A percentile compares a stretch with the other conserved stretches of the same genome.
phyloP scores from a whole-genome alignment of 2,797 vertebrate species.

The Pseudochromis fuscus region DNA sequence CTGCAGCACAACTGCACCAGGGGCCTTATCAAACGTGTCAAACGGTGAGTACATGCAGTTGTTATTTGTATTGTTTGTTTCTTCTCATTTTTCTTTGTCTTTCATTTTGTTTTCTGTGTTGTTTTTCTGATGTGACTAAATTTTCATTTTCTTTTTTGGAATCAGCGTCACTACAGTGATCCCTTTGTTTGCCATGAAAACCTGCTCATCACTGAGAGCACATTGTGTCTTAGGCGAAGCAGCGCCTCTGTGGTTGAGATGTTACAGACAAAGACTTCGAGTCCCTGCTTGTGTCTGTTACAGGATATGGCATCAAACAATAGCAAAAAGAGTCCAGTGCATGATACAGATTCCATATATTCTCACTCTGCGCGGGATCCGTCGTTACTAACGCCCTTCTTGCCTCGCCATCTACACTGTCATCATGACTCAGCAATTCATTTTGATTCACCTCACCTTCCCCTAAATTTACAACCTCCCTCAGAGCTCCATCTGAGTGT shows the following conservation, averaged over 20 bases:
- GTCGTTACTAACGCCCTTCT: slow-evolving; percentile 46
- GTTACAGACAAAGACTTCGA: slow-evolving; percentile 39
- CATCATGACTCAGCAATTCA: slow-evolving; percentile 69
- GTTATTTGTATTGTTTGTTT: background rate
- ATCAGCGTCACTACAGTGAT: slow-evolving; percentile 76
- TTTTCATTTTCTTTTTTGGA: slow-evolving; percentile 54
- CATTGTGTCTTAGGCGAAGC: slow-evolving; percentile 63
- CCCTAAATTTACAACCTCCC: slow-evolving; percentile 48
- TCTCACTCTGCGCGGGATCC: slow-evolving; percentile 36
- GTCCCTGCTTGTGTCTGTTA: slow-evolving; percentile 42
- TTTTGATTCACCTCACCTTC: slow-evolving; percentile 56
- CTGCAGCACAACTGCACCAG: slow-evolving; percentile 72
- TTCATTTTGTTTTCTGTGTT: slow-evolving; percentile 23
- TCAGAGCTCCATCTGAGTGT: slow-evolving; percentile 43
- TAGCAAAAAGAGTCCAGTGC: slow-evolving; percentile 30
- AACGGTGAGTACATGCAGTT: slow-evolving; percentile 77
- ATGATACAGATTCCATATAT: slow-evolving; percentile 22
- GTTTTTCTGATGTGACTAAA: slow-evolving; percentile 46
- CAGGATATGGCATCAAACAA: slow-evolving; percentile 35
- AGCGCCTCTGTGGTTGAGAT: slow-evolving; percentile 74
- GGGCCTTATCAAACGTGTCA: slow-evolving; percentile 76
- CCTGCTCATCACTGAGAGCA: slow-evolving; percentile 47
- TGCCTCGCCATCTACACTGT: slow-evolving; percentile 34
- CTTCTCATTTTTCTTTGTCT: slow-evolving; percentile 8
- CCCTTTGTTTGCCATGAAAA: slow-evolving; percentile 66